Percentiles rank a stretch among this genome's conserved stretches.
These are phyloP conservation scores for Idris sp. DNA, from an alignment of 1,140 invertebrate species.

Conservation along the genomic window DNA sequence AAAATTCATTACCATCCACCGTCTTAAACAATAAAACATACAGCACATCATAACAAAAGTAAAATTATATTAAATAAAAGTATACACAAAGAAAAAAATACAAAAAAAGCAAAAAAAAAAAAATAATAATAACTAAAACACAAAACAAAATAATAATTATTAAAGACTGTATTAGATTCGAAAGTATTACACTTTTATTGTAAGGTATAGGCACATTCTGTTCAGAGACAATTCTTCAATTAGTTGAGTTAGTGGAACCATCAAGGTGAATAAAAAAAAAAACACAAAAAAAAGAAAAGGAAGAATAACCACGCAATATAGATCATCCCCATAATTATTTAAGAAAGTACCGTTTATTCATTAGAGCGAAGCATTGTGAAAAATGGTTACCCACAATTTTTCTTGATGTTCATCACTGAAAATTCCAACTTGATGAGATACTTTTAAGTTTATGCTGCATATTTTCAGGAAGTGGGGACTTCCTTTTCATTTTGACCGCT, in stretches of 20 bases:
- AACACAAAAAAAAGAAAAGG: no score
- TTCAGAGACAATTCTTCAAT: constrained; percentile 55
- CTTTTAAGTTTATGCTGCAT: constrained; percentile 32
- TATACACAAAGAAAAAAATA: no score
- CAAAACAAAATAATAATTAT: constrained; percentile 64
- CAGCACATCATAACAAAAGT: constrained; percentile 36
- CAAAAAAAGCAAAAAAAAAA: constrained; percentile 7
- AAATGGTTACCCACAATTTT: constrained; percentile 10
- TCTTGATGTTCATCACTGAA: no score
- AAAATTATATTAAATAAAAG: no score
- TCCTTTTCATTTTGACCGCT: constrained; percentile 14
- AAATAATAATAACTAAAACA: constrained; percentile 11
- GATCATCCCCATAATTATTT: constrained; percentile 46
- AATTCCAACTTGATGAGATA: no score
- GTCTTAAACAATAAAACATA: constrained; percentile 45
- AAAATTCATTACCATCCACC: constrained; percentile 60
- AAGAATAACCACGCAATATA: background rate
- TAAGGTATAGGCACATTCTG: constrained; percentile 62
- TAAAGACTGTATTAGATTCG: constrained; percentile 75
- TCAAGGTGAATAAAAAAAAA: constrained; percentile 33
- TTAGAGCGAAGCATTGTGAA: constrained; percentile 37
- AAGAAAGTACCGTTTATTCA: constrained; percentile 45
- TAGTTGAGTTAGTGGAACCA: constrained; percentile 62
- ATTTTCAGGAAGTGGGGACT: constrained; percentile 16
- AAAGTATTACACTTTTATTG: constrained; percentile 72